These are phyloP conservation scores for Alectoris magna DNA, from an alignment of 2,797 vertebrate species.

Conservation along the genomic window DNA sequence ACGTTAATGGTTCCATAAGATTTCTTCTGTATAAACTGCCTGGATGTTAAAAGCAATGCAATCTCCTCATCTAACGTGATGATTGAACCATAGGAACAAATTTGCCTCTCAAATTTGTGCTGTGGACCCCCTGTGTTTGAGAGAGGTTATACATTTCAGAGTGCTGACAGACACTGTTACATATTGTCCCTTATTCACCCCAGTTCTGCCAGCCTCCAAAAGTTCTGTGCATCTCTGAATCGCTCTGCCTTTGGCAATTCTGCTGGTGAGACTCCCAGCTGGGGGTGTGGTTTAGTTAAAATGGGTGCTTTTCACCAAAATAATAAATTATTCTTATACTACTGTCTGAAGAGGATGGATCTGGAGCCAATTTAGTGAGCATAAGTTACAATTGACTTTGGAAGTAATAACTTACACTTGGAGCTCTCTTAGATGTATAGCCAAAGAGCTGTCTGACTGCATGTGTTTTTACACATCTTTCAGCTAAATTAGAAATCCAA, in stretches of 20 bases:
- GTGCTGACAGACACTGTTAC: constrained; percentile 42
- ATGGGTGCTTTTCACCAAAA: constrained; percentile 71
- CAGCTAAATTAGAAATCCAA: constrained; percentile 49
- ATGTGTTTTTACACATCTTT: constrained; percentile 59
- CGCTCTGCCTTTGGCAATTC: constrained; percentile 52
- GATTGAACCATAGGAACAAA: constrained; percentile 37
- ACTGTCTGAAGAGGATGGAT: constrained; percentile 57
- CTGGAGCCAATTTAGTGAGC: constrained; percentile 72
- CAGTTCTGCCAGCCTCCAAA: not conserved
- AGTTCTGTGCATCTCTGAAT: constrained; percentile 6
- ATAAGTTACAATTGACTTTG: constrained; percentile 66
- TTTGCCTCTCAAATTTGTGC: constrained; percentile 22
- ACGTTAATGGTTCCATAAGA: not conserved
- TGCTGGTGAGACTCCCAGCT: constrained; percentile 49
- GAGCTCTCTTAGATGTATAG: constrained; percentile 44
- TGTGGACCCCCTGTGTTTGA: constrained; percentile 30
- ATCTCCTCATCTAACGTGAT: constrained; percentile 25
- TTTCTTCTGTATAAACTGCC: constrained; percentile 28
- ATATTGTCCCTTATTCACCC: constrained; percentile 17
- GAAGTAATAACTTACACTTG: constrained; percentile 59
- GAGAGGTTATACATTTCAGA: constrained; percentile 21
- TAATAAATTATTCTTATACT: constrained; percentile 69
- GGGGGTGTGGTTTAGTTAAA: constrained; percentile 60
- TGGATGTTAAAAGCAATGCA: constrained; percentile 16
- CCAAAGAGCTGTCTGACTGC: constrained; percentile 53